These are phyloP conservation scores for Cervus canadensis DNA, from an alignment of 2,113 vertebrate species.

Conservation along the genomic window DNA sequence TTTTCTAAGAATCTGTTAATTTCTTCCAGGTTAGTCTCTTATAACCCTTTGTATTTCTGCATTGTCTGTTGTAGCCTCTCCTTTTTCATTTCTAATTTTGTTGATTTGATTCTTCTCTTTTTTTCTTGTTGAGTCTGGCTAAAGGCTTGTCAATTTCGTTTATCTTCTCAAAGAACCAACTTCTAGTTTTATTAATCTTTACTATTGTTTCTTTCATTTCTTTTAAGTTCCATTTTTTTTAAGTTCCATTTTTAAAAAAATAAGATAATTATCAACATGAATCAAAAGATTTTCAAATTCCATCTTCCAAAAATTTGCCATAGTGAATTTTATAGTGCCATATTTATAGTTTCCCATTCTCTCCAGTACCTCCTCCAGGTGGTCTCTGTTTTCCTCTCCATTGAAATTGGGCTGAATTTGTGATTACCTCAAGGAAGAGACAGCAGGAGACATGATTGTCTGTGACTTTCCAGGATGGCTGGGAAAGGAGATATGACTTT, in stretches of 20 bases:
- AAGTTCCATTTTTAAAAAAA: background rate
- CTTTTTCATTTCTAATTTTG: too few relatives aligned
- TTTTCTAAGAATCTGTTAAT: background rate
- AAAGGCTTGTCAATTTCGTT: too few relatives aligned
- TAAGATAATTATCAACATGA: too few relatives aligned
- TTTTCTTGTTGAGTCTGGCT: too few relatives aligned
- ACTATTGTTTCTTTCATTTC: too few relatives aligned
- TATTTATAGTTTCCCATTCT: background rate
- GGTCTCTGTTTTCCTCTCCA: background rate
- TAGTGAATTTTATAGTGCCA: too few relatives aligned
- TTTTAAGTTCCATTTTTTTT: background rate
- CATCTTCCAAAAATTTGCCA: background rate
- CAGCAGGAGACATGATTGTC: accelerated
- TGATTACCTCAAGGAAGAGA: background rate
- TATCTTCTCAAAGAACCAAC: too few relatives aligned
- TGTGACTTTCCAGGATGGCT: background rate
- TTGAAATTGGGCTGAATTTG: too few relatives aligned
- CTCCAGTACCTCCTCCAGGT: background rate
- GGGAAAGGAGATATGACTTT: background rate
- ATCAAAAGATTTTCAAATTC: background rate
- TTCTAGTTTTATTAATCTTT: too few relatives aligned
- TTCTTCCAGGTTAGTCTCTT: background rate
- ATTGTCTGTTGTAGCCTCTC: background rate
- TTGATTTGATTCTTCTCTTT: too few relatives aligned
- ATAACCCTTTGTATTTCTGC: background rate